Evolutionary conservation across 1,140 invertebrate genomes (phyloP), one percentile per base, ranked within the genome.

Genomic region (Rhagoletis pomonella): DNA sequence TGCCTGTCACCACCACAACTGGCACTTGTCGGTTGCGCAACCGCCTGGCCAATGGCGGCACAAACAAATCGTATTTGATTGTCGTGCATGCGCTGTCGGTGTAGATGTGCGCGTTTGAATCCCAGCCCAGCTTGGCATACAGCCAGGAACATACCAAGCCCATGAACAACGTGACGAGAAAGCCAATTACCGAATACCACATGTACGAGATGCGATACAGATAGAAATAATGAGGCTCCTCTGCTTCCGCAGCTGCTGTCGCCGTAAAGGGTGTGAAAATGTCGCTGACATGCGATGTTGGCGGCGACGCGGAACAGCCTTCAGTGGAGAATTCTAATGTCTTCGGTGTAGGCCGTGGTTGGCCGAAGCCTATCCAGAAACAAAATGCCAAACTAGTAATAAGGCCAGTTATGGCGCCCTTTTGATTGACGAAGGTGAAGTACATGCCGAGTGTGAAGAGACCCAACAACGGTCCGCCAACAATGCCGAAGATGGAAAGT

Each of bases 351-450:
- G 97, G 96, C 88, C 96, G 96, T 0, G 97, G 96, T 58, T 95
- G 95, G 0, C 97, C 97, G 92, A 98, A 97, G 84, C 97, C 97
- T 87, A 98, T 96, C 97, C 97, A 98, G 17, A 98, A 94, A 17
- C 96, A 95, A 86, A 98, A 92, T 0, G 93, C 92, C 69, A 99
- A 93, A 7, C 97, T 96, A 12, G 92, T 90, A 2, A 96, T 17
- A 9, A 97, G 92, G 0, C 96, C 97, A 9, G 93, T 90, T 19
- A 97, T 93, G 0, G 95, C 96, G 77, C 97, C 97, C 95, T 95
- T 93, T 92, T 96, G 93, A 90, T 95, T 96, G 0, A 95, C 95
- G 77, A 90, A 93, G 29, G 95, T 94, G 85, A 94, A 94, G 87
- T 96, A 94, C 96, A 97, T 97, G 87, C 97, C 97, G 3, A 97